A percentile compares a stretch with the other conserved stretches of the same genome.
Conservation (phyloP, 2,888 invertebrate species). For the Silvanus unidentatus region DNA sequence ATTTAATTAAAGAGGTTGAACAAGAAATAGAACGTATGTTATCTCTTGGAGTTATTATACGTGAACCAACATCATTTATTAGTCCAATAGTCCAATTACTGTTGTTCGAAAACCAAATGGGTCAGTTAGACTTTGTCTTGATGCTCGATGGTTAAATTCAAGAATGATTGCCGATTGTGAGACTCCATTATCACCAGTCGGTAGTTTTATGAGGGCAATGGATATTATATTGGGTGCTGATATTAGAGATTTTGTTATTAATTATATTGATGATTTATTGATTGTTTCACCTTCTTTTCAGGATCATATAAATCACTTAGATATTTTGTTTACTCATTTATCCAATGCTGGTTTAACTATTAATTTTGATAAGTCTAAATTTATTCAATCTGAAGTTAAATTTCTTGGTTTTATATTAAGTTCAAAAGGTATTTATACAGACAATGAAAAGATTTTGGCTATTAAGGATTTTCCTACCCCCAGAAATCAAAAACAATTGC, state of each 20-base stretch:
- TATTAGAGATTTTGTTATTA: constrained; percentile 21
- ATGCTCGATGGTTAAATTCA: not conserved
- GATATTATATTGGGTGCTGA: constrained; percentile 23
- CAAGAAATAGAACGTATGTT: not conserved
- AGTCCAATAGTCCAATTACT: not conserved
- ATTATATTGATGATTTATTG: constrained; percentile 33
- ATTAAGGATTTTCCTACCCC: constrained; percentile 16
- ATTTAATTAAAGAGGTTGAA: not conserved
- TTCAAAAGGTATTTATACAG: constrained; percentile 17
- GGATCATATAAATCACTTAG: constrained; percentile 22
- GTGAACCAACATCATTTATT: constrained; percentile 7
- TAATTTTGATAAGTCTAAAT: constrained; percentile 24
- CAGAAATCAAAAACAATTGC: constrained; percentile 11
- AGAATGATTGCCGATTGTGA: not conserved
- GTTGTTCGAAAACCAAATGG: not conserved
- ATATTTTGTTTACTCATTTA: constrained; percentile 18
- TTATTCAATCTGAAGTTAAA: constrained; percentile 16
- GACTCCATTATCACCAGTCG: constrained; percentile 3
- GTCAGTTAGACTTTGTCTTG: not conserved
- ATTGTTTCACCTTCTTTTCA: constrained; percentile 23
- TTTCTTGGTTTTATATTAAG: constrained; percentile 25
- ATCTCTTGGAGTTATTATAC: not conserved
- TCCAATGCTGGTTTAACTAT: constrained; percentile 22
- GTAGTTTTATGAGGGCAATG: constrained; percentile 17
- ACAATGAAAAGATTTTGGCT: constrained; percentile 17